phyloP scores from a whole-genome alignment of 2,888 invertebrate genomes.

The Clusia tigrina region DNA sequence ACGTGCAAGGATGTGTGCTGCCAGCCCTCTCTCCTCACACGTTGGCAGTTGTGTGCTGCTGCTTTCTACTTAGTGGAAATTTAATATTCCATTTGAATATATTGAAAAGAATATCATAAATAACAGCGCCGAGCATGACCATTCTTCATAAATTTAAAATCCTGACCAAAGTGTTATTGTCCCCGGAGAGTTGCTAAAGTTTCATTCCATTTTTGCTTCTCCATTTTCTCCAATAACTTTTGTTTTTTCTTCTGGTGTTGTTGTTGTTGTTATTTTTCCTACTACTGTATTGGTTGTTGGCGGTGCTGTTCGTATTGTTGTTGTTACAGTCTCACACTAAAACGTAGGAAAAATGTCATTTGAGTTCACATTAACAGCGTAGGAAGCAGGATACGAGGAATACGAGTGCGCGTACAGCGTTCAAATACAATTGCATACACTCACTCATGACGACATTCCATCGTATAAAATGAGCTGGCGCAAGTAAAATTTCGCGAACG shows the following conservation, averaged over 20 bases:
- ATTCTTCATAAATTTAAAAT: slow-evolving; percentile 17
- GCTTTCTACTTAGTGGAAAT: no score
- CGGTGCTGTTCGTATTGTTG: background rate
- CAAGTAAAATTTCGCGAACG: no score
- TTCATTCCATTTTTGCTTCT: slow-evolving; percentile 25
- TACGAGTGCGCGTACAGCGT: background rate
- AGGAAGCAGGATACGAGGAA: slow-evolving; percentile 6
- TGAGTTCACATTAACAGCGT: slow-evolving; percentile 23
- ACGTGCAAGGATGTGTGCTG: no score
- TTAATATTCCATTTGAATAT: slow-evolving; percentile 25
- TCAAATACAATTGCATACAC: background rate
- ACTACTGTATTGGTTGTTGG: background rate
- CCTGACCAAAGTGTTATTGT: slow-evolving; percentile 24
- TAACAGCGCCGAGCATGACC: slow-evolving; percentile 16
- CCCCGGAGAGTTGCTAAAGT: slow-evolving; percentile 12
- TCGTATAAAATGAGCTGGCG: no score
- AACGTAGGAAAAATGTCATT: slow-evolving; percentile 11
- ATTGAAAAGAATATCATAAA: slow-evolving; percentile 1
- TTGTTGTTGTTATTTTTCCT: background rate
- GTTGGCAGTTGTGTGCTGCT: no score
- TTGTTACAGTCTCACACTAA: background rate
- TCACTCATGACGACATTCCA: background rate
- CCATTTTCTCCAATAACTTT: slow-evolving; percentile 1
- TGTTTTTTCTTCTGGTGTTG: slow-evolving; percentile 7
- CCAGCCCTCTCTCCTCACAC: no score